A percentile compares a stretch with the other conserved stretches of the same genome.
phyloP scores from a whole-genome alignment of 2,113 vertebrate genomes.

The Odontesthes bonariensis region DNA sequence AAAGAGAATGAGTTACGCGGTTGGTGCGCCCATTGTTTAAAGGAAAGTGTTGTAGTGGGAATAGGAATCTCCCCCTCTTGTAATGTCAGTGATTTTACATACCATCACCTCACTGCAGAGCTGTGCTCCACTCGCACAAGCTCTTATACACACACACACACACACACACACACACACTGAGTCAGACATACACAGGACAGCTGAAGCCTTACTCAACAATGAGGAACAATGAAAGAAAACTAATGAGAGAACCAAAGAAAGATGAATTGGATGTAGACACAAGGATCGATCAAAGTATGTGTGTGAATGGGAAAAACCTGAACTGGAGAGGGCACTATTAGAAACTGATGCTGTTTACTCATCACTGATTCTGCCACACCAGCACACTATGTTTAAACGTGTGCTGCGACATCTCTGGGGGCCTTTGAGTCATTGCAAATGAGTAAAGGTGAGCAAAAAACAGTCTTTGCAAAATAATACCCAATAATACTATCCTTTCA shows the following conservation, averaged over 20 bases:
- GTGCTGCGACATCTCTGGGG: background rate
- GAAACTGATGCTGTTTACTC: background rate
- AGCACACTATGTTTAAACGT: background rate
- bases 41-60: slow-evolving; percentile 26
- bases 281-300: background rate
- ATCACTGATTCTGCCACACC: background rate
- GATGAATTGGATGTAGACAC: slow-evolving; percentile 10
- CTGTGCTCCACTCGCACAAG: slow-evolving; percentile 39
- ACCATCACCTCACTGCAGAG: slow-evolving; percentile 61
- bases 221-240: slow-evolving; percentile 14
- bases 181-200: slow-evolving; percentile 7
- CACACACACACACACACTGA: slow-evolving; percentile 21
- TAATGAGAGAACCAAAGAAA: slow-evolving; percentile 4
- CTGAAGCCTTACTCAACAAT: slow-evolving; percentile 28
- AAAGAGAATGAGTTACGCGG: slow-evolving; percentile 28
- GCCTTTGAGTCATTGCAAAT: background rate
- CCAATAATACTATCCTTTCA: slow-evolving; percentile 16
- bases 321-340: background rate
- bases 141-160: slow-evolving; percentile 25
- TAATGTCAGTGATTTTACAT: slow-evolving; percentile 71
- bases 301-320: background rate
- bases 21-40: slow-evolving; percentile 42
- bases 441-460: too few species aligned
- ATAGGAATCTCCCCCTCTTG: slow-evolving; percentile 8
- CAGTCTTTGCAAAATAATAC: background rate